These are phyloP conservation scores for Laothoe populi DNA, from an alignment of 2,888 invertebrate species.

Conservation along the genomic window DNA sequence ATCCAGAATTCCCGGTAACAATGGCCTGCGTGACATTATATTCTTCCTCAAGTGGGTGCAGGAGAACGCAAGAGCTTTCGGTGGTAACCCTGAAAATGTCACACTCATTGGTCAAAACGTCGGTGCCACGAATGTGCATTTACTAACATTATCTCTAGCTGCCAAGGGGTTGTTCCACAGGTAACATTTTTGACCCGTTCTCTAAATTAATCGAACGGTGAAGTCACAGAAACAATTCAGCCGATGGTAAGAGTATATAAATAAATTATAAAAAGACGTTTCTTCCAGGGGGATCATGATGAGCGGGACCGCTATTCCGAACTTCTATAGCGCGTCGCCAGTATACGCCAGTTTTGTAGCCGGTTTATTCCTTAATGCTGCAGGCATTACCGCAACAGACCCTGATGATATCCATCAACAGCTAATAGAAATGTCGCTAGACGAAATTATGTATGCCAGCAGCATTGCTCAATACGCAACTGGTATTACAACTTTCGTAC, in stretches of 20 bases:
- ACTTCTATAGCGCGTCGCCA: too few relatives aligned
- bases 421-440: too few relatives aligned
- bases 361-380: constrained; percentile 42
- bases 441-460: too few relatives aligned
- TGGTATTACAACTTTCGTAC: constrained; percentile 38
- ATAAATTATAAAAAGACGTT: background rate
- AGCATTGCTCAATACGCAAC: constrained; percentile 31
- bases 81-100: constrained; percentile 61
- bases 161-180: constrained; percentile 46
- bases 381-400: constrained; percentile 58
- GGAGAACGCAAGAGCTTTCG: constrained; percentile 57
- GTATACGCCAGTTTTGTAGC: constrained; percentile 35
- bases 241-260: too few relatives aligned
- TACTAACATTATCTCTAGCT: constrained; percentile 46
- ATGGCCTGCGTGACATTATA: constrained; percentile 66
- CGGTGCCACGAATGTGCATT: constrained; percentile 55
- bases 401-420: constrained; percentile 35
- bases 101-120: constrained; percentile 68
- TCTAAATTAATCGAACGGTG: too few relatives aligned
- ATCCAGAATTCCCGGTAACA: constrained; percentile 63
- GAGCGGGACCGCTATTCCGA: too few relatives aligned
- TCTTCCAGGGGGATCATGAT: constrained; percentile 37
- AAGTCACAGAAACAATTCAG: too few relatives aligned
- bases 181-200: constrained; percentile 31
- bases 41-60: too few relatives aligned